Conservation (phyloP, 2,113 vertebrate species). For the Promerops cafer region DNA sequence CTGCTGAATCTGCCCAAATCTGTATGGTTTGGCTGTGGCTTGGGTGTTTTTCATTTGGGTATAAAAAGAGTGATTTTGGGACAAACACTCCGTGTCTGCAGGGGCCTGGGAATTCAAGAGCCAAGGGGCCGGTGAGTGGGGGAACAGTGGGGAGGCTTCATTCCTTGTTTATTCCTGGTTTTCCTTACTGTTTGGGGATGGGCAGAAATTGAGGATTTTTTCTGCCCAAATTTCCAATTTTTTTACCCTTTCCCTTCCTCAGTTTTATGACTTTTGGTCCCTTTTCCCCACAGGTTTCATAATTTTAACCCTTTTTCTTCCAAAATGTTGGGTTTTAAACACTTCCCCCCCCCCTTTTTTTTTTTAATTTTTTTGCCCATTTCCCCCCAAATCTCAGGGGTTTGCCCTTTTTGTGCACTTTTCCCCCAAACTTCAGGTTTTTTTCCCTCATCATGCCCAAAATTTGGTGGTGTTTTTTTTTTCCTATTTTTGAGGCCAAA, state of each 20-base stretch:
- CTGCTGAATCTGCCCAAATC: not conserved
- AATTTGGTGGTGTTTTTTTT: not conserved
- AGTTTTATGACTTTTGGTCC: not conserved
- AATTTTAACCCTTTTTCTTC: not conserved
- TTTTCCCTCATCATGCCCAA: not conserved
- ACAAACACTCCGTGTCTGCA: not conserved
- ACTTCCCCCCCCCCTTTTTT: too few relatives aligned
- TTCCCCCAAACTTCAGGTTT: not conserved
- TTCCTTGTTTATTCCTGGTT: not conserved
- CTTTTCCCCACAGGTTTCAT: not conserved
- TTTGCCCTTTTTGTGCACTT: not conserved
- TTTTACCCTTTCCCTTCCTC: not conserved
- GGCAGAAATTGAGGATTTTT: not conserved
- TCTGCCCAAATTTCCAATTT: not conserved
- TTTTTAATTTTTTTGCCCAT: not conserved
- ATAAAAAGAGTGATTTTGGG: not conserved
- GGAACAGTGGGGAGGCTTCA: not conserved
- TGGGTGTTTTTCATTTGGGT: not conserved
- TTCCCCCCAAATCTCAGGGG: rapidly evolving
- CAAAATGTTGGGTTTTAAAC: not conserved
- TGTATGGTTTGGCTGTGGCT: not conserved
- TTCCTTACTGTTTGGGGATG: not conserved
- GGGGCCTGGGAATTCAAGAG: not conserved
- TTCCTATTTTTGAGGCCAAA: not conserved
- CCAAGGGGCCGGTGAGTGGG: not conserved